These are phyloP conservation scores for Oedothorax gibbosus DNA, from an alignment of 1,140 invertebrate genomes.

Conservation along the genomic window DNA sequence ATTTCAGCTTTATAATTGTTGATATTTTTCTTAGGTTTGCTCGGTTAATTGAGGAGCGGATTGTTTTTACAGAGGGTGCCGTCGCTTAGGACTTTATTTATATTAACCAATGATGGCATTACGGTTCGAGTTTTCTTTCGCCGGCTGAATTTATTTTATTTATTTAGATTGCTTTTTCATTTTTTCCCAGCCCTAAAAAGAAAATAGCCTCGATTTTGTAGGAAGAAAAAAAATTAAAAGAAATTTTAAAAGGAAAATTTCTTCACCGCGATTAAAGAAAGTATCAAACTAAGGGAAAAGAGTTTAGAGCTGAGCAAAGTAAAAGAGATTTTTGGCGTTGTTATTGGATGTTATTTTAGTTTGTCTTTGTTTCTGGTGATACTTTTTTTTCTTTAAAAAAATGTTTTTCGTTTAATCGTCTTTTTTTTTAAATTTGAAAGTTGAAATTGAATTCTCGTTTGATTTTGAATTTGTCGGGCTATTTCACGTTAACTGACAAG, in stretches of 20 bases:
- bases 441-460: constrained; percentile 36
- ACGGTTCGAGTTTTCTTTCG: constrained; percentile 54
- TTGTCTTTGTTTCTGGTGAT: constrained; percentile 35
- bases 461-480: constrained; percentile 28
- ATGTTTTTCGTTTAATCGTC: constrained; percentile 31
- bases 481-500: constrained; percentile 12
- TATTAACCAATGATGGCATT: constrained; percentile 61
- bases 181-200: not conserved
- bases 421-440: constrained; percentile 27
- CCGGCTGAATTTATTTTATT: constrained; percentile 59
- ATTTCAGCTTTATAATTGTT: constrained; percentile 61
- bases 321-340: constrained; percentile 54
- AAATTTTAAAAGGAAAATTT: constrained; percentile 51
- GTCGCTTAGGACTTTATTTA: constrained; percentile 60
- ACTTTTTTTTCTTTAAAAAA: constrained; percentile 9
- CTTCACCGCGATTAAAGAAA: constrained; percentile 55
- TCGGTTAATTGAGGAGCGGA: constrained; percentile 59
- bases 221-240: constrained; percentile 26
- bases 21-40: constrained; percentile 59
- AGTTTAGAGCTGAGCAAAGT: constrained; percentile 45
- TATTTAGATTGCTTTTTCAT: constrained; percentile 52
- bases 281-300: constrained; percentile 50
- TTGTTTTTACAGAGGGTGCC: constrained; percentile 58
- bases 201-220: not conserved
- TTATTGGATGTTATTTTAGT: constrained; percentile 58